Evolutionary conservation across 2,113 vertebrate genomes (phyloP), one percentile per base, ranked within the genome.

Genomic region (Ailurus styani): DNA sequence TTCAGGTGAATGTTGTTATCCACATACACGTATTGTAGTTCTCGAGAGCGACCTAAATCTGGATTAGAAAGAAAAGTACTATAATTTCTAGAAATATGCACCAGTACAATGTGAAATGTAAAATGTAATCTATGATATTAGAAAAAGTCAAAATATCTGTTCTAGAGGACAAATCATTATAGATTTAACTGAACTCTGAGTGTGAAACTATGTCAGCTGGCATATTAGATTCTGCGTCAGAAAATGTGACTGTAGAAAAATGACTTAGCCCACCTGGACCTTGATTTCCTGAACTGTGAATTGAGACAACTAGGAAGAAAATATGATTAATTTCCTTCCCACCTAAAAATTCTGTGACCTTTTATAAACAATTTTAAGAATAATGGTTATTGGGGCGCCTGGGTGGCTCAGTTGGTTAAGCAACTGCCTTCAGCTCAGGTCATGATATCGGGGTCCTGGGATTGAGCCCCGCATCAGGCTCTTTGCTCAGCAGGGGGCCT

Each of bases 21-120:
- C 99, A 99, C 99, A 20, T 99, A 99, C 98, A 99, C 99, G 96
- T 99, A 99, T 0, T 99, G 99, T 66, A 99, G 99, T 98, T 99
- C 99, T 97, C 99, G 99, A 98, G 99, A 99, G 96, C 98, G 99
- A 99, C 99, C 99, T 98, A 99, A 99, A 99, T 99, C 99, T 99
- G 99, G 98, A 98, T 98, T 98, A 98, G 95, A 98, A 87, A 98
- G 95, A 92, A 95, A 66, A 92, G 70, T 0, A 20, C 52, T 87
- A 0, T 95, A 0, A 97, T 11, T 89, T 21, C 83, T 78, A 20
- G 12, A 31, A 81, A 31, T 4, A 70, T 1, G 54, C 34, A 20
- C 29, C 42, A 31, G 37, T 20, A 68, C 0, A 55, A 45, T 9
- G 27, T 25, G 40, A 91, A 75, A 62, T 12, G 37, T 29, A 55